Percentiles rank a stretch among this genome's conserved stretches.
Evolutionary conservation across 2,797 vertebrate genomes (phyloP).

Genomic region (Anguilla megastoma): DNA sequence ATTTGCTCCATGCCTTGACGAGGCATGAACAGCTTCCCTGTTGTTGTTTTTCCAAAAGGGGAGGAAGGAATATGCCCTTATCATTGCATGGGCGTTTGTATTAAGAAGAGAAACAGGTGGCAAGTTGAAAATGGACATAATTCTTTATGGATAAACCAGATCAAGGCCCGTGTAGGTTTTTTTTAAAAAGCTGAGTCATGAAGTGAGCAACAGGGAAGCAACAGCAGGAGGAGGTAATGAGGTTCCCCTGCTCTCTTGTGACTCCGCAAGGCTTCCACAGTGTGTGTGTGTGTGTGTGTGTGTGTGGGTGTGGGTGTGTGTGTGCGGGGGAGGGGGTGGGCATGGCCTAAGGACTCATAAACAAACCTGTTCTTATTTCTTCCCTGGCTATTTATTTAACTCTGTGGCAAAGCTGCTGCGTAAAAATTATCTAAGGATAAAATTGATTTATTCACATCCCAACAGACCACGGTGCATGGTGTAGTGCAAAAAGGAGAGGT

Average conservation of each 20-base stretch:
- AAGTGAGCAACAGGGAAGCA: neutral
- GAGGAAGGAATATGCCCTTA: neutral
- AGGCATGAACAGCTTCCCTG: neutral
- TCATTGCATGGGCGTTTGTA: neutral
- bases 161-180: neutral
- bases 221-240: constrained; percentile 21
- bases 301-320: constrained; percentile 12
- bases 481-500: constrained; percentile 32
- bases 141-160: constrained; percentile 14
- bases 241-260: constrained; percentile 14
- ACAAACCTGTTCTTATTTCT: constrained; percentile 22
- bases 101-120: constrained; percentile 19
- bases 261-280: constrained; percentile 32
- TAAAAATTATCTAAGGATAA: constrained; percentile 48
- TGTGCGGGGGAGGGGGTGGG: neutral
- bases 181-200: neutral
- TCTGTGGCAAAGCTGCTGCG: constrained; percentile 43
- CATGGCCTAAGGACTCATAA: neutral
- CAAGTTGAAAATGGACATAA: constrained; percentile 17
- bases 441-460: constrained; percentile 54
- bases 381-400: constrained; percentile 29
- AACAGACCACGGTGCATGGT: constrained; percentile 48
- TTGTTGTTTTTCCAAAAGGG: neutral
- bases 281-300: constrained; percentile 38
- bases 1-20: neutral